phyloP scores from a whole-genome alignment of 2,888 invertebrate species.

The Mesorhabditis sp. region DNA sequence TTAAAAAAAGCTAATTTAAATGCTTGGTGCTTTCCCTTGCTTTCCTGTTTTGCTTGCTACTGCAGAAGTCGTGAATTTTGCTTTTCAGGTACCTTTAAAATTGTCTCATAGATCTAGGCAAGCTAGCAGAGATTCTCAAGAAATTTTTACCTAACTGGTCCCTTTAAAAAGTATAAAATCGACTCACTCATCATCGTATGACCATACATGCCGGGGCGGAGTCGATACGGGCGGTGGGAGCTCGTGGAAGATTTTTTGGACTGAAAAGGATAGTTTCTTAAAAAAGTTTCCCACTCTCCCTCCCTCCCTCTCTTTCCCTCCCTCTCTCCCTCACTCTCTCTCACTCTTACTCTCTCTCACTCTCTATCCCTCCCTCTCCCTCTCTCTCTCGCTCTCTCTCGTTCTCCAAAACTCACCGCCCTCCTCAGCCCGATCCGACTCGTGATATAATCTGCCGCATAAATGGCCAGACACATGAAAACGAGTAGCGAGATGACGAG shows the following conservation, averaged over 20 bases:
- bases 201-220: not conserved
- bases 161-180: no score
- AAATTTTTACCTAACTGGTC: no score
- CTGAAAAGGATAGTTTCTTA: not conserved
- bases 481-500: not conserved
- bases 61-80: no score
- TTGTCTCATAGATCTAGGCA: no score
- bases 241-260: not conserved
- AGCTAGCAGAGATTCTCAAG: no score
- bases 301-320: not conserved
- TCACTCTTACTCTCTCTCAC: not conserved
- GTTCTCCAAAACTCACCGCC: not conserved
- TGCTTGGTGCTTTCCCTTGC: no score
- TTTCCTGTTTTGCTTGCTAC: no score
- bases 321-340: not conserved
- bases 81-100: no score
- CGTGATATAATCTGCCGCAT: slow-evolving; percentile 1
- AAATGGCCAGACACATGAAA: not conserved
- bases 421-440: not conserved
- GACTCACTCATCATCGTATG: not conserved
- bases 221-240: not conserved
- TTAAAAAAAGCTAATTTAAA: no score
- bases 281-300: not conserved
- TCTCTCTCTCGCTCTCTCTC: not conserved
- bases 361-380: not conserved